Evolutionary conservation across 2,888 invertebrate species (phyloP).

Genomic region (Ophion slaviceki): DNA sequence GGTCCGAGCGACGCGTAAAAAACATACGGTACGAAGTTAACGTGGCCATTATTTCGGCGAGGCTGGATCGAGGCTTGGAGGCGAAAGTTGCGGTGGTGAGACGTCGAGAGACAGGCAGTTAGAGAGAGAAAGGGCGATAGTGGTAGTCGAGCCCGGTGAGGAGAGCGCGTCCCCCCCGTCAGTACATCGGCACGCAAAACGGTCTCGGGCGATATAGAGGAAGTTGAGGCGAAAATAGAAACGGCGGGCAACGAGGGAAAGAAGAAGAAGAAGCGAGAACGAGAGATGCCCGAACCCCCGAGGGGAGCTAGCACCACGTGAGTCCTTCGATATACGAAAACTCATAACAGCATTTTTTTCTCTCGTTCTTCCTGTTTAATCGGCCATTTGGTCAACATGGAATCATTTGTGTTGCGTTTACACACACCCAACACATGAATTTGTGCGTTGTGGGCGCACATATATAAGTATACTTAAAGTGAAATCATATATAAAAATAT

Average conservation of each 20-base stretch:
- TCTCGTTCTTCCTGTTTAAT: slow-evolving; percentile 47
- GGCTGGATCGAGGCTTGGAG: slow-evolving; percentile 74
- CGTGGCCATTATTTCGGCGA: slow-evolving; percentile 77
- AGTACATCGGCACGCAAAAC: slow-evolving; percentile 51
- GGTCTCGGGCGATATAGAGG: slow-evolving; percentile 37
- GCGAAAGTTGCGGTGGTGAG: slow-evolving; percentile 77
- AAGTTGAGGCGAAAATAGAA: slow-evolving; percentile 44
- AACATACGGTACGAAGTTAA: slow-evolving; percentile 23
- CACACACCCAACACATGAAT: slow-evolving; percentile 6
- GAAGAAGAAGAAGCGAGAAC: slow-evolving; percentile 42
- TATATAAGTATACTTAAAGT: slow-evolving; percentile 15
- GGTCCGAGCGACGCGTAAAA: slow-evolving; percentile 6
- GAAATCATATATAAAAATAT: neutral
- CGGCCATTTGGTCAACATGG: slow-evolving; percentile 45
- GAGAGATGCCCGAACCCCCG: slow-evolving; percentile 65
- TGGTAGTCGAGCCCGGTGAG: slow-evolving; percentile 22
- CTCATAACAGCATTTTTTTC: slow-evolving; percentile 38
- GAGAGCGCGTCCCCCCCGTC: slow-evolving; percentile 57
- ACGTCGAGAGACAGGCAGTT: slow-evolving; percentile 70
- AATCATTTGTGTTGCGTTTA: slow-evolving; percentile 40
- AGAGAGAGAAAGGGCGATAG: slow-evolving; percentile 22
- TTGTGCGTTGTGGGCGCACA: neutral
- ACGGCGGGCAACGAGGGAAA: slow-evolving; percentile 47
- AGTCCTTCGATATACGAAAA: slow-evolving; percentile 70
- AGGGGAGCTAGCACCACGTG: slow-evolving; percentile 78